A percentile compares a stretch with the other conserved stretches of the same genome.
phyloP scores from a whole-genome alignment of 2,797 vertebrate species.

The Poecilia wingei region DNA sequence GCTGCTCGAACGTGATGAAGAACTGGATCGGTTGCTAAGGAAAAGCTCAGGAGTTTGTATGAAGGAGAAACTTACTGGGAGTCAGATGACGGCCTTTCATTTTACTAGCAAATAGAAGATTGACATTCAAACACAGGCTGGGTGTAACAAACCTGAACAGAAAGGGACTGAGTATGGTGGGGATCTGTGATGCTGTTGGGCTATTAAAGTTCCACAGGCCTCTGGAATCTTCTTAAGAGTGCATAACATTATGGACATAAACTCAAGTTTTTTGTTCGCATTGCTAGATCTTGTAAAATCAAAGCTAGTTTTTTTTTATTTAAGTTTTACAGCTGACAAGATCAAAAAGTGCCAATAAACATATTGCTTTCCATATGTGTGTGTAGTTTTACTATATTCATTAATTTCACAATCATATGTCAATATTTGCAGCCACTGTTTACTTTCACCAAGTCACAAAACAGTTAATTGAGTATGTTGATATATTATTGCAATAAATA shows the following conservation, averaged over 20 bases:
- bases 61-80: neutral
- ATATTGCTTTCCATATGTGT: neutral
- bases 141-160: neutral
- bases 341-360: neutral
- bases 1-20: constrained; percentile 97
- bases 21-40: constrained; percentile 83
- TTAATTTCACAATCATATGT: neutral
- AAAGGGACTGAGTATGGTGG: neutral
- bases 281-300: neutral
- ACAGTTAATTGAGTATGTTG: neutral
- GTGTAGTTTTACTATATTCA: neutral
- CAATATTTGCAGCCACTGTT: neutral
- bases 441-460: neutral
- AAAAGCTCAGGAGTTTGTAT: neutral
- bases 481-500: neutral
- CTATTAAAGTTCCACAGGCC: neutral
- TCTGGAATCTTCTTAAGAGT: neutral
- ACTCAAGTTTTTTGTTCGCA: neutral
- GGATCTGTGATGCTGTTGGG: neutral
- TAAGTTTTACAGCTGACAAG: neutral
- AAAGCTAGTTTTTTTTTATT: neutral
- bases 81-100: neutral
- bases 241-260: neutral
- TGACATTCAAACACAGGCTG: neutral
- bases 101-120: neutral